Evolutionary conservation across 1,140 invertebrate species (phyloP).

Genomic region (Trachelipus rathkii): DNA sequence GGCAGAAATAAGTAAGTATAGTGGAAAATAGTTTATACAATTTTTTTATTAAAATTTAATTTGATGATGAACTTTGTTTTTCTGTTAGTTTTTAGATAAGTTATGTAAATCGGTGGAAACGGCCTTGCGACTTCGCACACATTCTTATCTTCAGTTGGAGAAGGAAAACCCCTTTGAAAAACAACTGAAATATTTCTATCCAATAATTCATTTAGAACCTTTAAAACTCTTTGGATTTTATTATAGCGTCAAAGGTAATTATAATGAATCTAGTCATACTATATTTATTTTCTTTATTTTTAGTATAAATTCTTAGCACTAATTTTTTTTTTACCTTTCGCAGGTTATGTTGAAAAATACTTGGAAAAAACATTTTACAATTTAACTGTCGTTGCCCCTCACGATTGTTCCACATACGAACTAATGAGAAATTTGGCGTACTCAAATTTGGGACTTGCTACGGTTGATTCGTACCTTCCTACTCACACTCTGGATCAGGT

Average conservation of each 20-base stretch:
- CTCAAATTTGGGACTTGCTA: conserved; percentile 74
- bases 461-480: conserved; percentile 86
- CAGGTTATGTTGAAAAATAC: conserved; percentile 75
- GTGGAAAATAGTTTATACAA: no score
- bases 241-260: conserved; percentile 44
- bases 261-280: not conserved
- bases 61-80: not conserved
- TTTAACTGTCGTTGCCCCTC: conserved; percentile 90
- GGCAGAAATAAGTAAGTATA: no score
- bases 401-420: conserved; percentile 95
- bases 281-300: no score
- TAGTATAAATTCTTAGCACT: no score
- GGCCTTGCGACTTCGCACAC: conserved; percentile 80
- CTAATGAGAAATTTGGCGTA: conserved; percentile 91
- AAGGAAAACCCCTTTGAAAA: conserved; percentile 65
- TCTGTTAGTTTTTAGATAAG: conserved; percentile 59
- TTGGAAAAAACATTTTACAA: conserved; percentile 95
- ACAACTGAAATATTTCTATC: conserved; percentile 55
- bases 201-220: conserved; percentile 57
- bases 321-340: no score
- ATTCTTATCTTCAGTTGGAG: conserved; percentile 82
- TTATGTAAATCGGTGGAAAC: conserved; percentile 84
- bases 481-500: conserved; percentile 89
- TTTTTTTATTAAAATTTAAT: no score
- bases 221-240: conserved; percentile 53